A percentile compares a stretch with the other conserved stretches of the same genome.
phyloP scores from a whole-genome alignment of 2,113 vertebrate genomes.

The Eulacestoma nigropectus region DNA sequence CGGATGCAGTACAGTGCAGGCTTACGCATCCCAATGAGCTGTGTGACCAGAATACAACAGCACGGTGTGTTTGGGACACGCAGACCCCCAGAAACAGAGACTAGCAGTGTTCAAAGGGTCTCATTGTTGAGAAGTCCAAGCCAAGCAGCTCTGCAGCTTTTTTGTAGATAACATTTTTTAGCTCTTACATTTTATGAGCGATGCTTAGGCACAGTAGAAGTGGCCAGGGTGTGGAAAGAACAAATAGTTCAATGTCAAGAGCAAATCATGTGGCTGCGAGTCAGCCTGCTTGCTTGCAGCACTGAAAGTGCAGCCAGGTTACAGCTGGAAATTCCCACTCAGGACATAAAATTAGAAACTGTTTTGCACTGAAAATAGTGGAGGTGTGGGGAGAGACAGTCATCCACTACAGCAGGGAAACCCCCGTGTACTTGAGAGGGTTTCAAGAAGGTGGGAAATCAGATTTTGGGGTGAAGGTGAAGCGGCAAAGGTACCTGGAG shows the following conservation, averaged over 20 bases:
- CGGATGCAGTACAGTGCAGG: rapidly evolving
- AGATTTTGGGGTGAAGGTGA: neutral
- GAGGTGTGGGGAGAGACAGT: rapidly evolving
- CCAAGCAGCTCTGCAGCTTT: neutral
- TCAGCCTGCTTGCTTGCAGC: neutral
- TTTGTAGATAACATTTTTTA: neutral
- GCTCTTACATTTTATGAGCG: neutral
- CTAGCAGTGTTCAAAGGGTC: neutral
- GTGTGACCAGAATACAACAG: neutral
- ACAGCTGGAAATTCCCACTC: conserved; percentile 10
- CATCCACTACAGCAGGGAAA: neutral
- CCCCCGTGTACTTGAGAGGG: neutral
- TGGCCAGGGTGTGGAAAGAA: conserved; percentile 22
- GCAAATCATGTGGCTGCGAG: conserved; percentile 39
- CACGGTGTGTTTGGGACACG: rapidly evolving
- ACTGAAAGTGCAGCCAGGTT: neutral
- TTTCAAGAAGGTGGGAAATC: neutral
- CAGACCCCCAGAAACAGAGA: neutral
- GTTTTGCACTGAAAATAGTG: neutral
- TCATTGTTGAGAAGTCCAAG: neutral
- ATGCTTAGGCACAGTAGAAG: conserved; percentile 14
- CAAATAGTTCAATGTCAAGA: conserved; percentile 59
- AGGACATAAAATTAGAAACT: neutral
- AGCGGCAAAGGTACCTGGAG: neutral
- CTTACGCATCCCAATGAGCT: neutral